Percentiles rank a stretch among this genome's conserved stretches.
These are phyloP conservation scores for Seira musarum DNA, from an alignment of 2,888 invertebrate genomes.

Conservation along the genomic window DNA sequence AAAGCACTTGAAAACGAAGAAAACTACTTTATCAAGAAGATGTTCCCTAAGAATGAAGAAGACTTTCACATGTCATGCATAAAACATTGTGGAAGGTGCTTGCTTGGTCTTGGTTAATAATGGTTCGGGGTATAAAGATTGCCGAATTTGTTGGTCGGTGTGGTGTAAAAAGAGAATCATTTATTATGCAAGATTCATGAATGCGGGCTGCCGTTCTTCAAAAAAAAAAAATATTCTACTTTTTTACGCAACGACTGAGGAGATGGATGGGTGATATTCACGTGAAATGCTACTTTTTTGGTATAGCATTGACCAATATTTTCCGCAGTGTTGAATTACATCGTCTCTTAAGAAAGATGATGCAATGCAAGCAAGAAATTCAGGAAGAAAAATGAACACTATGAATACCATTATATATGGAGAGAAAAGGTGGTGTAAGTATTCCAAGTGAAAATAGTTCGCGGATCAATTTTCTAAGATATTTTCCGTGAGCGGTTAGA, in stretches of 20 bases:
- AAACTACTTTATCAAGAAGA: slow-evolving; percentile 49
- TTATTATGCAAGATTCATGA: slow-evolving; percentile 61
- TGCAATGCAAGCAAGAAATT: slow-evolving; percentile 12
- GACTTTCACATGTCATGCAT: slow-evolving; percentile 51
- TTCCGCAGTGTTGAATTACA: slow-evolving; percentile 57
- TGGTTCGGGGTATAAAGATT: slow-evolving; percentile 17
- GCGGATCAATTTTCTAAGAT: slow-evolving; percentile 9
- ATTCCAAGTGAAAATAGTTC: background rate
- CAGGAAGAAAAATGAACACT: slow-evolving; percentile 13
- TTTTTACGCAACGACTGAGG: background rate
- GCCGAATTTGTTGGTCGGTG: slow-evolving; percentile 28
- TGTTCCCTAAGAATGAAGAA: slow-evolving; percentile 42
- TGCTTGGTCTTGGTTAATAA: slow-evolving; percentile 44
- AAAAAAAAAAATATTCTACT: slow-evolving; percentile 1
- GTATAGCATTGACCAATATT: slow-evolving; percentile 52
- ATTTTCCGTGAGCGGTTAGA: no score
- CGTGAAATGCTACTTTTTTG: background rate
- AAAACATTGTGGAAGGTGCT: slow-evolving; percentile 47
- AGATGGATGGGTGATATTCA: slow-evolving; percentile 17
- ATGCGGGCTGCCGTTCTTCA: slow-evolving; percentile 36
- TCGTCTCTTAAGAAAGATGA: slow-evolving; percentile 28
- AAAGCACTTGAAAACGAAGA: slow-evolving; percentile 47
- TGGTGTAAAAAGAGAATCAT: slow-evolving; percentile 52
- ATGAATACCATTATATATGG: background rate
- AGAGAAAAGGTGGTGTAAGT: background rate